Percentiles rank a stretch among this genome's conserved stretches.
phyloP scores from a whole-genome alignment of 1,140 invertebrate species.

The Teleopsis dalmanni region DNA sequence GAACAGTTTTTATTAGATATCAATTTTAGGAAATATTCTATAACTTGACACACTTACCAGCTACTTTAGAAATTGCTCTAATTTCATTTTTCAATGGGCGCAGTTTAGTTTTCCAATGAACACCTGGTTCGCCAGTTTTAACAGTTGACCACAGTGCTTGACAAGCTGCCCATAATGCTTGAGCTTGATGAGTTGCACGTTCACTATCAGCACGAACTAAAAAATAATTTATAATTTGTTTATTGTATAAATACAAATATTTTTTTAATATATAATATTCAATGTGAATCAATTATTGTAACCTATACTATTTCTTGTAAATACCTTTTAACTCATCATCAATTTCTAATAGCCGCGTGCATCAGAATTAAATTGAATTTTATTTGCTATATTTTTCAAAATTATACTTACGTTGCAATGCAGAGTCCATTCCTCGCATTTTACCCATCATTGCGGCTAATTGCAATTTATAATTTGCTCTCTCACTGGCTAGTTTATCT shows the following conservation, averaged over 20 bases:
- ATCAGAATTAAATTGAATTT: too few species aligned
- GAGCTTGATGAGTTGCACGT: slow-evolving; percentile 68
- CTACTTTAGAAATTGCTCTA: slow-evolving; percentile 57
- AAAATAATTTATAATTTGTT: neutral
- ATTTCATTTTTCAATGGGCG: slow-evolving; percentile 71
- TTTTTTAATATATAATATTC: neutral
- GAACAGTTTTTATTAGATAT: neutral
- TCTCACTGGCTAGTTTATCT: slow-evolving; percentile 62
- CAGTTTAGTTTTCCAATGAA: slow-evolving; percentile 51
- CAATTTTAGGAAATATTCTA: neutral
- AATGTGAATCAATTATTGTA: too few species aligned
- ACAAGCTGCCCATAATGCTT: slow-evolving; percentile 87
- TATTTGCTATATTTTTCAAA: too few species aligned
- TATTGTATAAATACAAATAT: neutral
- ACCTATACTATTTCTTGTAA: neutral
- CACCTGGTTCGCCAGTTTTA: slow-evolving; percentile 51
- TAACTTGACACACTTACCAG: slow-evolving; percentile 49
- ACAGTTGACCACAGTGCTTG: slow-evolving; percentile 74
- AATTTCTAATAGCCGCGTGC: slow-evolving; percentile 36
- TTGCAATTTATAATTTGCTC: slow-evolving; percentile 64
- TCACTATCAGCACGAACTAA: slow-evolving; percentile 72
- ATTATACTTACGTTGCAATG: slow-evolving; percentile 65
- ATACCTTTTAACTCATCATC: slow-evolving; percentile 42
- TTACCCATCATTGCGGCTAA: slow-evolving; percentile 73
- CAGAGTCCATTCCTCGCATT: slow-evolving; percentile 78